Evolutionary conservation across 2,888 invertebrate genomes (phyloP), one percentile per base, ranked within the genome.

Genomic region (Pyralis farinalis): DNA sequence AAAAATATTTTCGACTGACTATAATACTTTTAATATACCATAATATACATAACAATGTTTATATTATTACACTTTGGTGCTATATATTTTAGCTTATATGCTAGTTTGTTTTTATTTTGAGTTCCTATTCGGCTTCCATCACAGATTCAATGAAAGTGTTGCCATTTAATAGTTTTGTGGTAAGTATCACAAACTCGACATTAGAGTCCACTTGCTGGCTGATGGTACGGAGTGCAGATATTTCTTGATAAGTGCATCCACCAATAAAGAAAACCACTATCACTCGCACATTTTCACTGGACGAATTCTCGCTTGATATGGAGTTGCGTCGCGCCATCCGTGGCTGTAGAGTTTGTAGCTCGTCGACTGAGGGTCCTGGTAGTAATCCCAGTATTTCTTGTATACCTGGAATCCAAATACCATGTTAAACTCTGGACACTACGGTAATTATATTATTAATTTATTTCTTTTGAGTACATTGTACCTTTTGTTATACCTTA

Each of bases 201-300:
- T 95, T 94, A 4, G 94, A 92, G 45, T 95, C 95, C 65, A 95
- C 95, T 66, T 94, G 93, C 51, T 94, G 94, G 7, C 94, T 93
- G 11, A 95, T 84, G 58, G 92, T 94, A 44, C 95, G 88, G 7
- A 95, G 67, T 0, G 95, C 94, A 0, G 95, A 94, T 60, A 95
- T 94, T 83, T 99, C 99, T 1, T 98, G 97, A 83, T 94, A 97
- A 0, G 99, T 99, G 70, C 98, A 97, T 0, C 99, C 99, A 3
- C 99, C 99, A 9, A 99, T 93, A 71, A 98, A 98, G 77, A 98
- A 97, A 0, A 99, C 97, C 0, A 99, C 86, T 6, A 98, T 93
- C 1, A 97, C 94, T 51, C 91, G 90, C 0, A 93, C 91, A 28
- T 91, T 90, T 53, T 94, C 92, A 31, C 81, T 63, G 0, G 82